Conservation (phyloP, 1,140 invertebrate species). For the Drosophila sp. region DNA sequence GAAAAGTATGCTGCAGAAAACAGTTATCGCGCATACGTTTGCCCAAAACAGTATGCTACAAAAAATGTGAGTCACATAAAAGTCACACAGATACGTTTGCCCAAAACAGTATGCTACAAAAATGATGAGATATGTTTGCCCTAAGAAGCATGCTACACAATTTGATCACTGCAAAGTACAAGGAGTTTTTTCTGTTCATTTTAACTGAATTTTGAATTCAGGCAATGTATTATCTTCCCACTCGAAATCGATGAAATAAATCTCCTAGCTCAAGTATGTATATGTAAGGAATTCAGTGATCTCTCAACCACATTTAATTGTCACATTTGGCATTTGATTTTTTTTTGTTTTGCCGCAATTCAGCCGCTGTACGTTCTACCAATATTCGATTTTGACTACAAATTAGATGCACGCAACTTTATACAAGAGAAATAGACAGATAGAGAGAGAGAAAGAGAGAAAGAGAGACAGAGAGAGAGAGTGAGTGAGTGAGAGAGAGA, state of each 20-base stretch:
- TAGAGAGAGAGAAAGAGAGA: conserved; percentile 29
- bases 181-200: too few relatives aligned
- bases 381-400: conserved; percentile 12
- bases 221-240: too few relatives aligned
- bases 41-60: background rate
- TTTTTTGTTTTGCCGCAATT: conserved; percentile 11
- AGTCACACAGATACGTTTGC: too few relatives aligned
- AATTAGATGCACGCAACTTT: conserved; percentile 42
- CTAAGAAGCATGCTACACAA: too few relatives aligned
- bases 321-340: background rate
- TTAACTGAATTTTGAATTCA: too few relatives aligned
- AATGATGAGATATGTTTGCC: too few relatives aligned
- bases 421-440: conserved; percentile 21
- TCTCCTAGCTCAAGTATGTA: too few relatives aligned
- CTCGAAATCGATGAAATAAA: too few relatives aligned
- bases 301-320: background rate
- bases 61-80: background rate
- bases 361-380: conserved; percentile 24
- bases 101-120: too few relatives aligned
- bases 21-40: background rate
- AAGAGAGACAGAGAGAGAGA: conserved; percentile 22
- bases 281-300: too few relatives aligned
- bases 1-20: conserved; percentile 15
- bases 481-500: background rate
- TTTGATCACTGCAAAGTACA: too few relatives aligned